phyloP scores from a whole-genome alignment of 2,797 vertebrate genomes.

The Sternotherus odoratus region DNA sequence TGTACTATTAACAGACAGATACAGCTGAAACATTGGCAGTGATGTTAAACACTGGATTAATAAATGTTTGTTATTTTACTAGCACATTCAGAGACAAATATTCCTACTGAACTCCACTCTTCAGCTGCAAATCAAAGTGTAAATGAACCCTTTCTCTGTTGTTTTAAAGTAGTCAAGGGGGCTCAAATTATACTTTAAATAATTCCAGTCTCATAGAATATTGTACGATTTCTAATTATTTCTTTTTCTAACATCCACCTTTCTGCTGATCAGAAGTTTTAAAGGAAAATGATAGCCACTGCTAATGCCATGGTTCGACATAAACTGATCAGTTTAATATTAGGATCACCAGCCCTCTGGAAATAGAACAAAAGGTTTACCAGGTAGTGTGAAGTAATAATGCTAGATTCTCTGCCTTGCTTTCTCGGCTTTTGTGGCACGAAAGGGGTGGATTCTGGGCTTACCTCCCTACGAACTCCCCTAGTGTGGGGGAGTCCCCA shows the following conservation, averaged over 20 bases:
- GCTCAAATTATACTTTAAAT: slow-evolving; percentile 67
- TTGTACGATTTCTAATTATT: slow-evolving; percentile 52
- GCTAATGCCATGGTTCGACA: slow-evolving; percentile 29
- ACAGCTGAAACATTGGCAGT: slow-evolving; percentile 60
- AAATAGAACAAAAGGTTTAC: neutral
- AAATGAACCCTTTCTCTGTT: slow-evolving; percentile 64
- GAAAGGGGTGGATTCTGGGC: neutral
- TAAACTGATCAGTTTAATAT: slow-evolving; percentile 13
- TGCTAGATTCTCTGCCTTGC: neutral
- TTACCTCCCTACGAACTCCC: neutral
- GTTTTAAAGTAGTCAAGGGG: slow-evolving; percentile 66
- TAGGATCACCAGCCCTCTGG: slow-evolving; percentile 33
- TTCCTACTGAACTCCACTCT: slow-evolving; percentile 65
- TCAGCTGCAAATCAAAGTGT: slow-evolving; percentile 60
- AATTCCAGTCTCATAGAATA: slow-evolving; percentile 64
- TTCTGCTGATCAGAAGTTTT: slow-evolving; percentile 47
- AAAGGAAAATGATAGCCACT: slow-evolving; percentile 50
- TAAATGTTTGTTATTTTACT: slow-evolving; percentile 66
- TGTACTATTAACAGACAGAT: slow-evolving; percentile 62
- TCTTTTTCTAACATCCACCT: slow-evolving; percentile 42
- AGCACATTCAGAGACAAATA: slow-evolving; percentile 65
- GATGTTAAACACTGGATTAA: slow-evolving; percentile 62
- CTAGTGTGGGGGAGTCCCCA: neutral
- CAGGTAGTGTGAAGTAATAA: slow-evolving; percentile 3
- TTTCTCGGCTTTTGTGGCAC: neutral